Conservation (phyloP, 1,140 invertebrate species). For the Augochlora pura region DNA sequence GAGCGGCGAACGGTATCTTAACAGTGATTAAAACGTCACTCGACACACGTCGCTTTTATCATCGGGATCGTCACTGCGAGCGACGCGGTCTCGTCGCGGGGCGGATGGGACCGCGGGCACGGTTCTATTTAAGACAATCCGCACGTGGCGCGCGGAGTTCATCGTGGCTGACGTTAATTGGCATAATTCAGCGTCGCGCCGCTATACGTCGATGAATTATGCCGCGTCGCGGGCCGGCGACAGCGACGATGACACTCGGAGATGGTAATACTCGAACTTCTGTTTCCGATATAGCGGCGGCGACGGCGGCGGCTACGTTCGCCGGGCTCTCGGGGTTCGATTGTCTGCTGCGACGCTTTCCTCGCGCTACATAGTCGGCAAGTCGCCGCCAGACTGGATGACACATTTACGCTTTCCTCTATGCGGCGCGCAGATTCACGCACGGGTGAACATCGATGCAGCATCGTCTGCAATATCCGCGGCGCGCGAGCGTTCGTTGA, state of each 20-base stretch:
- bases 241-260: slow-evolving; percentile 8
- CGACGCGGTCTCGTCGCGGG: background rate
- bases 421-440: slow-evolving; percentile 11
- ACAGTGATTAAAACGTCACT: background rate
- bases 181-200: slow-evolving; percentile 31
- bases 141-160: slow-evolving; percentile 35
- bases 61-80: background rate
- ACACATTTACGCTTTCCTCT: slow-evolving; percentile 27
- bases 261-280: slow-evolving; percentile 27
- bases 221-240: slow-evolving; percentile 27
- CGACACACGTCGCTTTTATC: background rate
- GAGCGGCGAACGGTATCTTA: too few species aligned
- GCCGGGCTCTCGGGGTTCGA: background rate
- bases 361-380: background rate
- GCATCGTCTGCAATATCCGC: slow-evolving; percentile 8
- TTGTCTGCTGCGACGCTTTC: slow-evolving; percentile 15
- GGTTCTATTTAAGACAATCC: slow-evolving; percentile 45
- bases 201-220: slow-evolving; percentile 53
- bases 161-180: slow-evolving; percentile 50
- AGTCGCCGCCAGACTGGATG: slow-evolving; percentile 9
- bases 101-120: slow-evolving; percentile 2
- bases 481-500: background rate
- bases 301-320: background rate
- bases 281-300: slow-evolving; percentile 19
- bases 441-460: slow-evolving; percentile 11